A percentile compares a stretch with the other conserved stretches of the same genome.
Evolutionary conservation across 2,888 invertebrate species (phyloP).

Genomic region (Ochlodes sylvanus): DNA sequence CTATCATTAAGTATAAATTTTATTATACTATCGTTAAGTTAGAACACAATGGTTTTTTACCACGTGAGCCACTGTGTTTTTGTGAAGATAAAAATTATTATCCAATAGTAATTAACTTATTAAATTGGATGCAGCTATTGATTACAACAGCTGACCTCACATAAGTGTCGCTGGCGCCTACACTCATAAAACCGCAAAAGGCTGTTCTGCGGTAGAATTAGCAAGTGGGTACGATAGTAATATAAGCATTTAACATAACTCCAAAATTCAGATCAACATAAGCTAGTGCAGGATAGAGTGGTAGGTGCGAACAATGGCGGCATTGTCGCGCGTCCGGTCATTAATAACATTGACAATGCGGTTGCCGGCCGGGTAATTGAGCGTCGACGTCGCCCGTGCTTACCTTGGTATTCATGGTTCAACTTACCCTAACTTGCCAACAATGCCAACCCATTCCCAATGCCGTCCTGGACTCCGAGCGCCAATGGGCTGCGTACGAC

Average conservation of each 20-base stretch:
- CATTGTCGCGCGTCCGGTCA: conserved; percentile 65
- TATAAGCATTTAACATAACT: conserved; percentile 17
- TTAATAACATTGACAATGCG: conserved; percentile 74
- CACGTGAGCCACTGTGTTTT: too few species aligned
- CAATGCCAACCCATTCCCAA: neutral
- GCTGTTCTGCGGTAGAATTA: too few species aligned
- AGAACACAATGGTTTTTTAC: too few species aligned
- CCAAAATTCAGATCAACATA: conserved; percentile 18
- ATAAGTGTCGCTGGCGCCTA: too few species aligned
- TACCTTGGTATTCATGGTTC: conserved; percentile 51
- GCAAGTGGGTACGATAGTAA: neutral
- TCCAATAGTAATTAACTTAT: too few species aligned
- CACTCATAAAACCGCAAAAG: too few species aligned
- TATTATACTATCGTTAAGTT: too few species aligned
- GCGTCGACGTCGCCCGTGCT: conserved; percentile 56
- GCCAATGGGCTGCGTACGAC: neutral
- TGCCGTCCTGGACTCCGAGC: neutral
- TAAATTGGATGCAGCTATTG: too few species aligned
- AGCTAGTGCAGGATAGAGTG: conserved; percentile 11
- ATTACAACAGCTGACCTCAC: too few species aligned
- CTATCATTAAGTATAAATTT: too few species aligned
- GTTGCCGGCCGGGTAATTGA: conserved; percentile 62
- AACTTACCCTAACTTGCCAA: neutral
- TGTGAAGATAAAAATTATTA: too few species aligned
- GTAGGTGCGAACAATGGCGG: conserved; percentile 49